Percentiles rank a stretch among this genome's conserved stretches.
Evolutionary conservation across 2,888 invertebrate genomes (phyloP).

Genomic region (Catocala nupta): DNA sequence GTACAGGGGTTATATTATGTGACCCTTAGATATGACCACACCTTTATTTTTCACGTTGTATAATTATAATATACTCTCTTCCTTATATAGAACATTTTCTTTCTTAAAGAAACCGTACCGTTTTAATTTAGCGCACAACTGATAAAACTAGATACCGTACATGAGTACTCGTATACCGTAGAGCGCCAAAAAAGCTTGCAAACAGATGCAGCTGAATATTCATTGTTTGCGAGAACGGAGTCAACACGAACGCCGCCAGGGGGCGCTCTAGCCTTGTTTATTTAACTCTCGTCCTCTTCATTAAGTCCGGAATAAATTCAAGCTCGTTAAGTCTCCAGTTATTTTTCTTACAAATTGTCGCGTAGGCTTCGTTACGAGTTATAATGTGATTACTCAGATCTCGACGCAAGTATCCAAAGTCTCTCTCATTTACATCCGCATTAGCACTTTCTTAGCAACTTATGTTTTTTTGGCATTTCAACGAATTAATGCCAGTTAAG

Average conservation of each 20-base stretch:
- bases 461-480: conserved; percentile 5
- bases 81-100: too few species aligned
- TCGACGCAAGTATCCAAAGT: conserved; percentile 4
- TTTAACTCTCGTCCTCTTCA: conserved; percentile 24
- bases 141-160: background rate
- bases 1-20: too few species aligned
- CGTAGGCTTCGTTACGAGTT: conserved; percentile 39
- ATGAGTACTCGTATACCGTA: too few species aligned
- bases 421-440: conserved; percentile 18
- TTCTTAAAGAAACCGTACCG: too few species aligned
- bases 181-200: background rate
- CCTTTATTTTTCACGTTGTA: too few species aligned
- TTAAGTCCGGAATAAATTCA: conserved; percentile 32
- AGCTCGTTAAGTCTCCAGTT: conserved; percentile 26
- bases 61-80: background rate
- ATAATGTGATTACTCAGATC: conserved; percentile 35
- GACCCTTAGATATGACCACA: too few species aligned
- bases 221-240: background rate
- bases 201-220: conserved; percentile 16
- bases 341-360: conserved; percentile 30
- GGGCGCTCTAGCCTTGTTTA: conserved; percentile 16
- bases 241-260: conserved; percentile 5
- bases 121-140: background rate
- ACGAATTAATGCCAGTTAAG: background rate
- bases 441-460: conserved; percentile 15